phyloP scores from a whole-genome alignment of 92 coral and sea anemone genomes.

The Pocillopora meandrina region DNA sequence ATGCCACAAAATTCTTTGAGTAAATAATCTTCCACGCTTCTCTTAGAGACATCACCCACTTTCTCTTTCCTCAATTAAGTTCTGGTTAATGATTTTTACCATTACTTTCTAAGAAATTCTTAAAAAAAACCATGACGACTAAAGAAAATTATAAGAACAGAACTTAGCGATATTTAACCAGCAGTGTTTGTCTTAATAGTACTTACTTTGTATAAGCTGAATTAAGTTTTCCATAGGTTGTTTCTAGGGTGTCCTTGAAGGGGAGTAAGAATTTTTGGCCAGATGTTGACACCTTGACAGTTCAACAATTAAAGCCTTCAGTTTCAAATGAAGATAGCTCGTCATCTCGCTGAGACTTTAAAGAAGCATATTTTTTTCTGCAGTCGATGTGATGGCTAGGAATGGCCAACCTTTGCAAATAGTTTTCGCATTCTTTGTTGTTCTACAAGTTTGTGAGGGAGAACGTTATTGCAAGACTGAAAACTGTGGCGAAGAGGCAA shows the following conservation, averaged over 20 bases:
- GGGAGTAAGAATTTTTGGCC: not conserved
- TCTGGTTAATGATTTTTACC: not conserved
- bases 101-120: not conserved
- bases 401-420: not conserved
- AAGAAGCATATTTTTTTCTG: not conserved
- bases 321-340: not conserved
- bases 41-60: not conserved
- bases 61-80: not conserved
- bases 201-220: not conserved
- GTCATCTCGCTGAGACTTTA: not conserved
- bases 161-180: not conserved
- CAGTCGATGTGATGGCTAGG: not conserved
- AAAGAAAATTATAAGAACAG: too few relatives aligned
- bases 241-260: not conserved
- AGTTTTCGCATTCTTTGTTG: not conserved
- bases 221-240: not conserved
- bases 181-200: not conserved
- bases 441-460: not conserved
- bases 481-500: not conserved
- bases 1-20: not conserved
- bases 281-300: constrained; percentile 21
- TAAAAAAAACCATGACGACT: not conserved
- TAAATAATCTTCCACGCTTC: not conserved
- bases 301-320: not conserved
- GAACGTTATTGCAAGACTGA: not conserved